These are phyloP conservation scores for Poeciliopsis occidentalis DNA, from an alignment of 2,113 vertebrate species.

Conservation along the genomic window DNA sequence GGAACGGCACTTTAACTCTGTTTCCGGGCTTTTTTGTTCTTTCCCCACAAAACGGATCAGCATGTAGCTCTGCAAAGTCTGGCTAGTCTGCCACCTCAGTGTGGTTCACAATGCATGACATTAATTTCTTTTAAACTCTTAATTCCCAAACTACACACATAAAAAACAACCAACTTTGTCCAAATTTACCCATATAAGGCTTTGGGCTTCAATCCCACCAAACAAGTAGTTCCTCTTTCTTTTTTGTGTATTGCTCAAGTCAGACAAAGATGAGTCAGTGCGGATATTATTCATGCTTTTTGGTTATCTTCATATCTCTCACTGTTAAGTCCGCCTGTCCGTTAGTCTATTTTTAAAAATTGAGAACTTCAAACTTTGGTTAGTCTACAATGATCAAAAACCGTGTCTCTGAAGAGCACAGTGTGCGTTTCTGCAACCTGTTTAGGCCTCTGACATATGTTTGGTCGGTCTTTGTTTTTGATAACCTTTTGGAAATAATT, in stretches of 20 bases:
- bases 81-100: background rate
- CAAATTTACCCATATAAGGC: slow-evolving; percentile 51
- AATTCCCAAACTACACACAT: slow-evolving; percentile 17
- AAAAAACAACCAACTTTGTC: slow-evolving; percentile 14
- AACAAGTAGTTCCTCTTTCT: slow-evolving; percentile 81
- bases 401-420: background rate
- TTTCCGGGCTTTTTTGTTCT: background rate
- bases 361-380: slow-evolving; percentile 34
- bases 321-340: slow-evolving; percentile 19
- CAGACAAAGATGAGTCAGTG: slow-evolving; percentile 80
- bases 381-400: slow-evolving; percentile 21
- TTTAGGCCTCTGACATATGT: too few species aligned
- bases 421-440: background rate
- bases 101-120: background rate
- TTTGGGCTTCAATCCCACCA: slow-evolving; percentile 53
- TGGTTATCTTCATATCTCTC: slow-evolving; percentile 62
- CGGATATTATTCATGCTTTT: slow-evolving; percentile 68
- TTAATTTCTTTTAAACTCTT: background rate
- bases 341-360: slow-evolving; percentile 45
- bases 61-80: background rate
- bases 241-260: slow-evolving; percentile 81
- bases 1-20: background rate
- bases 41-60: background rate
- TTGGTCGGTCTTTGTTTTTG: background rate
- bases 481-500: background rate